Evolutionary conservation across 2,797 vertebrate species (phyloP).

Genomic region (Columba guinea): DNA sequence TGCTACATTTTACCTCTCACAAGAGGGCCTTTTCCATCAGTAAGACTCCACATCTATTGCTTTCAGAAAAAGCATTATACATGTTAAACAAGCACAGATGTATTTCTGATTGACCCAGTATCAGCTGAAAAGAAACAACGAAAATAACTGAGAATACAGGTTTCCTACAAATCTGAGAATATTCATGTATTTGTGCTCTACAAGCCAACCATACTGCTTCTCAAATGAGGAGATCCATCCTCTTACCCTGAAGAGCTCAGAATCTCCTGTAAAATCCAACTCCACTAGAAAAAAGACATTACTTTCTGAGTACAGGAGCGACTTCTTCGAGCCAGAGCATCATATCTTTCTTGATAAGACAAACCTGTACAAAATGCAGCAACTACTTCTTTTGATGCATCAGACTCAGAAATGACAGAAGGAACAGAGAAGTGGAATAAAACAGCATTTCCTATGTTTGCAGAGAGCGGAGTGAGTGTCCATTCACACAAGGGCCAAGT

Average conservation of each 20-base stretch:
- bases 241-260: neutral
- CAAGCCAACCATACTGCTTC: neutral
- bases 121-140: neutral
- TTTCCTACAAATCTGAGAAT: neutral
- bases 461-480: neutral
- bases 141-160: neutral
- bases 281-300: neutral
- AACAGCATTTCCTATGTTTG: neutral
- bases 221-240: neutral
- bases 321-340: neutral
- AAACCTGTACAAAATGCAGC: neutral
- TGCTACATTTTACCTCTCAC: neutral
- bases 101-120: neutral
- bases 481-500: neutral
- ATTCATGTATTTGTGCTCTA: neutral
- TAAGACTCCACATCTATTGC: neutral
- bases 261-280: neutral
- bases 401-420: neutral
- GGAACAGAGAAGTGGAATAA: neutral
- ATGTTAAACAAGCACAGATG: neutral
- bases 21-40: neutral
- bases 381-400: neutral
- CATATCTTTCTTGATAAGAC: neutral
- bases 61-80: neutral
- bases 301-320: neutral